Percentiles rank a stretch among this genome's conserved stretches.
These are phyloP conservation scores for Dryococelus australis DNA, from an alignment of 2,888 invertebrate genomes.

Conservation along the genomic window DNA sequence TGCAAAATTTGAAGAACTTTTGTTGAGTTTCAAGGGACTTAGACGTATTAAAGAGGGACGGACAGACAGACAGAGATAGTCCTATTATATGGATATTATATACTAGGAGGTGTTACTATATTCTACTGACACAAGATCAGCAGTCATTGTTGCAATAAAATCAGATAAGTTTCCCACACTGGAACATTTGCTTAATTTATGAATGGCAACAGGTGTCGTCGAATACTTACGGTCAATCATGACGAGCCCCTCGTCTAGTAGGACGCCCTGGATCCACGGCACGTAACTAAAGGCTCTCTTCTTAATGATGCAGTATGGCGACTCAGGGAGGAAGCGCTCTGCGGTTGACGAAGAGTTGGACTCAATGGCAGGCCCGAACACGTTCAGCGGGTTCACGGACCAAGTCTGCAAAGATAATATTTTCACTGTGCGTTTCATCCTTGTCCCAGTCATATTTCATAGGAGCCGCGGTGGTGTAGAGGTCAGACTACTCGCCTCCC, in stretches of 20 bases:
- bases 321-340: slow-evolving; percentile 59
- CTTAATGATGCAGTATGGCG: slow-evolving; percentile 58
- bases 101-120: too few relatives aligned
- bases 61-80: too few relatives aligned
- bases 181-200: too few relatives aligned
- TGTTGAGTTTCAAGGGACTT: too few relatives aligned
- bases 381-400: slow-evolving; percentile 61
- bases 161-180: too few relatives aligned
- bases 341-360: slow-evolving; percentile 52
- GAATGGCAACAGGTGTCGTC: too few relatives aligned
- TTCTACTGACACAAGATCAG: too few relatives aligned
- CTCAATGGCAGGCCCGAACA: slow-evolving; percentile 61
- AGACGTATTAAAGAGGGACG: too few relatives aligned
- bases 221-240: slow-evolving; percentile 57
- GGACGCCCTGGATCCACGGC: slow-evolving; percentile 62
- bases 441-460: background rate
- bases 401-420: slow-evolving; percentile 56
- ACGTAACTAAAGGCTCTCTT: slow-evolving; percentile 58
- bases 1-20: too few relatives aligned
- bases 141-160: too few relatives aligned
- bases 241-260: slow-evolving; percentile 62
- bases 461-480: background rate
- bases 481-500: too few relatives aligned
- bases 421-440: background rate
- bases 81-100: too few relatives aligned